Evolutionary conservation across 2,113 vertebrate genomes (phyloP).

Genomic region (Mesocricetus auratus): DNA sequence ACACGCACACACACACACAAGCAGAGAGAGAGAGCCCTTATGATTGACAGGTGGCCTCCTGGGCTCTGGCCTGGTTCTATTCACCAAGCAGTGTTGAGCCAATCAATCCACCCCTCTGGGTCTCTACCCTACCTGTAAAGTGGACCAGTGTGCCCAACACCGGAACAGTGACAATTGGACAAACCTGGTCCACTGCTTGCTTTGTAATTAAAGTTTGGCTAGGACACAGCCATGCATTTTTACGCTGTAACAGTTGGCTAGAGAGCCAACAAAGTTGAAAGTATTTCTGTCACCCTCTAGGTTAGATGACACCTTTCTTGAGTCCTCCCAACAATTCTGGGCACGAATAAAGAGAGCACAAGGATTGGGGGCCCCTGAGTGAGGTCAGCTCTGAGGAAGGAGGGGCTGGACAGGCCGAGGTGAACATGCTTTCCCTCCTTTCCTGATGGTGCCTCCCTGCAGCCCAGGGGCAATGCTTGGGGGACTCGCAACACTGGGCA

Average conservation of each 20-base stretch:
- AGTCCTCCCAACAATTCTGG: background rate
- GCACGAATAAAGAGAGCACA: background rate
- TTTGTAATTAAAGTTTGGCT: slow-evolving; percentile 53
- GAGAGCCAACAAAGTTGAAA: background rate
- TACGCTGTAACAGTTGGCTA: background rate
- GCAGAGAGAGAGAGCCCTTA: background rate
- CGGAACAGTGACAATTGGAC: background rate
- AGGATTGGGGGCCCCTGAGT: background rate
- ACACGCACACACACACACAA: too few species aligned
- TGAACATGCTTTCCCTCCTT: background rate
- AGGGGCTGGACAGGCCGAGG: background rate
- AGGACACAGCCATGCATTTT: background rate
- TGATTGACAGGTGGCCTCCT: too few species aligned
- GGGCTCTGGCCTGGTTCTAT: too few species aligned
- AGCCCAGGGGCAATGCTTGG: background rate
- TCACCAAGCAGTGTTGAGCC: background rate
- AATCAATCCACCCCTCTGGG: background rate
- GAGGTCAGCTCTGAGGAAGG: background rate
- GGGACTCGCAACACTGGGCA: background rate
- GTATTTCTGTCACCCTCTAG: background rate
- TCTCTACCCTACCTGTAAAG: background rate
- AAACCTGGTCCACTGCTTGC: background rate
- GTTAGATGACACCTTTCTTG: background rate
- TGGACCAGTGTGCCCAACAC: too few species aligned
- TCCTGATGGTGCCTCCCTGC: background rate